Base-by-base conservation (phyloP, 2,113 vertebrate genomes). In the Nansenia antarctica region DNA sequence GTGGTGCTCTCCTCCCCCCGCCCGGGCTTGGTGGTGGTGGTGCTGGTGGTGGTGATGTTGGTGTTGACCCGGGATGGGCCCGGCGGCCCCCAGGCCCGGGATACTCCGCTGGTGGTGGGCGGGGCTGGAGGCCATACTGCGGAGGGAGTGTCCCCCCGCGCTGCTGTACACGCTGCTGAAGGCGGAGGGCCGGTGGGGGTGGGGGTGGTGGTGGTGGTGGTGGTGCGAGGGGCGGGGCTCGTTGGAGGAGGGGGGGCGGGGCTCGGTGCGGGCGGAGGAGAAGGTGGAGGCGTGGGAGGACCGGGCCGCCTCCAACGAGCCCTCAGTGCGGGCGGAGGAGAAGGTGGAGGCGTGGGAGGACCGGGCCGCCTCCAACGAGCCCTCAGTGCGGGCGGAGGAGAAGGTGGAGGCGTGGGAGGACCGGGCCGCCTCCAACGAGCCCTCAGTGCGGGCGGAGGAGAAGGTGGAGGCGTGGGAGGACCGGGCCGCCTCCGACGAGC, bases 91-190 rank as follows among this genome's bases (percentile, higher is more conserved):
- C 11, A 49, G 45, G 45, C 45, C 18, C 20, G 15, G 86, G 76
- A 94, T 85, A 74, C 93, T 93, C 45, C 93, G 90, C 49, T 93
- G 45, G n/a, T n/a, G n/a, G n/a, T n/a, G n/a, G 45, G 5, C 15
- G 20, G n/a, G 2, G 45, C 45, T n/a, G 7, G 45, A 20, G 20
- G 45, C n/a, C 3, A n/a, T 15, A 49, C 6, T 49, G 55, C 94
- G 93, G 67, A 94, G 88, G 34, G 92, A 92, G 90, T 93, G 94
- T 78, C 94, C 93, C 62, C 45, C 14, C 90, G 92, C 89, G 82
- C 91, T 92, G 83, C 94, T 92, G 86, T 94, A 93, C 80, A 95
- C 95, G 62, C 94, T 95, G 90, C 94, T 96, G 90, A 96, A 96
- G 89, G 95, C 94, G 78, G 94, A 96, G 59, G 93, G 93, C 78